phyloP scores from a whole-genome alignment of 2,888 invertebrate species.

The Trissolcus brochymenae region DNA sequence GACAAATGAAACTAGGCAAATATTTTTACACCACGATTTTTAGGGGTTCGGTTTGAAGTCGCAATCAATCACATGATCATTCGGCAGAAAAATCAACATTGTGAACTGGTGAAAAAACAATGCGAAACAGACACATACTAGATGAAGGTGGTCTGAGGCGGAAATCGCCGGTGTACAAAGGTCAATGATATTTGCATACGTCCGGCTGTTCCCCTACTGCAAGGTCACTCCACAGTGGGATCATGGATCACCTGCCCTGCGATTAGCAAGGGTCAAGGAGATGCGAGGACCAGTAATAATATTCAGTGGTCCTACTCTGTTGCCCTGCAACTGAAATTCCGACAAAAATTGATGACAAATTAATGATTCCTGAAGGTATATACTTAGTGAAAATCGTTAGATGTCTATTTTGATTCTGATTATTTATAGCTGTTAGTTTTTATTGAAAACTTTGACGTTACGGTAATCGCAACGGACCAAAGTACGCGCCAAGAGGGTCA shows the following conservation, averaged over 20 bases:
- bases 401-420: slow-evolving; percentile 56
- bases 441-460: slow-evolving; percentile 28
- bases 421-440: slow-evolving; percentile 65
- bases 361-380: slow-evolving; percentile 70
- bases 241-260: slow-evolving; percentile 72
- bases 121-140: neutral
- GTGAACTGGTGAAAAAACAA: too few species aligned
- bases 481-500: slow-evolving; percentile 52
- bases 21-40: too few species aligned
- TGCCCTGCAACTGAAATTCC: neutral
- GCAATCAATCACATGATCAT: too few species aligned
- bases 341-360: slow-evolving; percentile 70
- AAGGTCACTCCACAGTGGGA: slow-evolving; percentile 67
- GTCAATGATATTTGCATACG: slow-evolving; percentile 64
- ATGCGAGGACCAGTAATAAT: slow-evolving; percentile 31
- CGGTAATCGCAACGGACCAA: slow-evolving; percentile 50
- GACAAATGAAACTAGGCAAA: too few species aligned
- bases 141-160: slow-evolving; percentile 7
- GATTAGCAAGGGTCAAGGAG: slow-evolving; percentile 73
- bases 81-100: too few species aligned
- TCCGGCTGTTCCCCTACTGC: slow-evolving; percentile 52
- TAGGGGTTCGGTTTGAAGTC: too few species aligned
- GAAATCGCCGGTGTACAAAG: slow-evolving; percentile 43
- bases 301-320: slow-evolving; percentile 1
- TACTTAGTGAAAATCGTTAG: slow-evolving; percentile 56